A percentile compares a stretch with the other conserved stretches of the same genome.
Evolutionary conservation across 2,113 vertebrate species (phyloP).

Genomic region (Cisticola juncidis): DNA sequence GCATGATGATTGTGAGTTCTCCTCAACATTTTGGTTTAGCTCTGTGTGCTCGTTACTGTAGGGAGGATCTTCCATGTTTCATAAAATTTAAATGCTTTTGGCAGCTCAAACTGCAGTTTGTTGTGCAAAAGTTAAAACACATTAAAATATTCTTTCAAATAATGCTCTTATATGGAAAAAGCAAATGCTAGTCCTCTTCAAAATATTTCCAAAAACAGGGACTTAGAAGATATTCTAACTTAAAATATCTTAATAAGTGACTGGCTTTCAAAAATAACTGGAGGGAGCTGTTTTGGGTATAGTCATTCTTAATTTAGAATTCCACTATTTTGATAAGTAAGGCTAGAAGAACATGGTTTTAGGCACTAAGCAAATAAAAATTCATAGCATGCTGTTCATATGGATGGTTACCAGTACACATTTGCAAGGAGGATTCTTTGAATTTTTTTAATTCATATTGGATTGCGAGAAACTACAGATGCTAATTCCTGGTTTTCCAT

Average conservation of each 20-base stretch:
- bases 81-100: constrained; percentile 3
- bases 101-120: not conserved
- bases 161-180: not conserved
- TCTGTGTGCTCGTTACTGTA: not conserved
- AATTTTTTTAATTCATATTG: not conserved
- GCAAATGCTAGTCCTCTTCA: not conserved
- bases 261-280: not conserved
- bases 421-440: not conserved
- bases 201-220: not conserved
- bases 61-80: not conserved
- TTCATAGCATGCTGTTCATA: not conserved
- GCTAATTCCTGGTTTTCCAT: not conserved
- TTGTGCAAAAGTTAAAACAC: not conserved
- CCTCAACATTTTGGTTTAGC: not conserved
- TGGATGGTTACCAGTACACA: not conserved
- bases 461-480: not conserved
- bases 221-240: not conserved
- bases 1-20: not conserved
- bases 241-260: not conserved
- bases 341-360: not conserved
- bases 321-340: not conserved
- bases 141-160: not conserved
- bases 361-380: not conserved
- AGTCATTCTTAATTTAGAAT: not conserved
- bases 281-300: not conserved